Conservation (phyloP, 1,140 invertebrate species). For the Temnothorax nylanderi region DNA sequence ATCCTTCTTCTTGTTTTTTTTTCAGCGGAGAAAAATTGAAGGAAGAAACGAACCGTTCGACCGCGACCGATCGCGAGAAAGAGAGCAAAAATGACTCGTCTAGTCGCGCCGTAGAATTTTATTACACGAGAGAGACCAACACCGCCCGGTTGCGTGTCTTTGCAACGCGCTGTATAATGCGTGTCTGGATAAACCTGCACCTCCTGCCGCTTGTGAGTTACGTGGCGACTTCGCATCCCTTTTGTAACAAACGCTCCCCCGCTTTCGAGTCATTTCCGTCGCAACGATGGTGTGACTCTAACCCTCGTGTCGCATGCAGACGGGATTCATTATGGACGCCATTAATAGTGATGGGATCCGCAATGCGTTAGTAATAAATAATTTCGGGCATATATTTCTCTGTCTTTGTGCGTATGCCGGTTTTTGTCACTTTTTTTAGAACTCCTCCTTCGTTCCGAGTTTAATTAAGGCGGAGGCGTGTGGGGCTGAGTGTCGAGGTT, state of each 20-base stretch:
- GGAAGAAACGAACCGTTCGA: constrained; percentile 23
- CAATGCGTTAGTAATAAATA: constrained; percentile 18
- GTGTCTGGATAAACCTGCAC: not conserved
- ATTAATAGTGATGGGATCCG: constrained; percentile 30
- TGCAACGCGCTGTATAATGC: constrained; percentile 5
- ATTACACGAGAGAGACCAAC: not conserved
- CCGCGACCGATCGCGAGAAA: not conserved
- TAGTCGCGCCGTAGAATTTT: not conserved
- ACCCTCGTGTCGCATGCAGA: not conserved
- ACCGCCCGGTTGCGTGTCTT: not conserved
- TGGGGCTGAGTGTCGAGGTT: not conserved
- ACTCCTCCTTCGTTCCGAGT: not conserved
- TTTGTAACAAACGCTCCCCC: constrained; percentile 17
- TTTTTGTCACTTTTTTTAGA: not conserved
- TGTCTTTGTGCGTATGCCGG: not conserved
- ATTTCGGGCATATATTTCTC: not conserved
- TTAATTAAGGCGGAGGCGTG: constrained; percentile 19
- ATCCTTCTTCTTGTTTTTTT: not conserved
- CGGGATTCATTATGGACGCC: not conserved
- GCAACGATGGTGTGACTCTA: constrained; percentile 6
- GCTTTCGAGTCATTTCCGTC: constrained; percentile 41
- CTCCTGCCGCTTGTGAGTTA: not conserved
- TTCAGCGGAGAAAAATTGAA: not conserved
- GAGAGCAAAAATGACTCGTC: not conserved
- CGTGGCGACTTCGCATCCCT: not conserved